Percentiles rank a stretch among this genome's conserved stretches.
phyloP scores from a whole-genome alignment of 53 echinoderm and acorn worm species.

The Apostichopus leukothele region DNA sequence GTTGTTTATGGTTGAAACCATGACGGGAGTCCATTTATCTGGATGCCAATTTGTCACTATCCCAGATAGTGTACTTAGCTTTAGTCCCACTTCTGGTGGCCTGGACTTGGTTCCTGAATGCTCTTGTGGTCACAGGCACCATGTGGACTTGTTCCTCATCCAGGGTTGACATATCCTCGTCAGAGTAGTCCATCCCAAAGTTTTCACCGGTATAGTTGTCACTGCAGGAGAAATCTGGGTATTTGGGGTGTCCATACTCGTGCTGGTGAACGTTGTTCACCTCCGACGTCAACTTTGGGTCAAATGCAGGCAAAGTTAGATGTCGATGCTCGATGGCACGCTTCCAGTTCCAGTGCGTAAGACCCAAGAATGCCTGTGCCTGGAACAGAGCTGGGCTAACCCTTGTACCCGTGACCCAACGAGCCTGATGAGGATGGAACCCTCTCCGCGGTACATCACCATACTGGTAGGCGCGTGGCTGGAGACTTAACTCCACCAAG shows the following conservation, averaged over 20 bases:
- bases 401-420: slow-evolving; percentile 52
- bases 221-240: slow-evolving; percentile 51
- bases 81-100: neutral
- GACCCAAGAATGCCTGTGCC: slow-evolving; percentile 24
- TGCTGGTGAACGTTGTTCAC: slow-evolving; percentile 2
- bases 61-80: neutral
- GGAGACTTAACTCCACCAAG: slow-evolving; percentile 34
- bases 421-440: slow-evolving; percentile 52
- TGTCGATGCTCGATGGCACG: neutral
- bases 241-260: slow-evolving; percentile 41
- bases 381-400: slow-evolving; percentile 48
- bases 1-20: neutral
- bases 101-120: neutral
- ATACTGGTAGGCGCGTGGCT: slow-evolving; percentile 20
- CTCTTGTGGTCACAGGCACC: neutral
- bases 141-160: slow-evolving; percentile 27
- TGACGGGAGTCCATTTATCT: neutral
- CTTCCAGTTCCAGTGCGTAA: slow-evolving; percentile 24
- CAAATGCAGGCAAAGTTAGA: slow-evolving; percentile 30
- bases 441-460: slow-evolving; percentile 49
- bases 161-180: neutral
- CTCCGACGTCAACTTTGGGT: slow-evolving; percentile 24
- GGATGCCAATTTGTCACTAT: slow-evolving; percentile 24
- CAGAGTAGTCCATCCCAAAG: slow-evolving; percentile 45
- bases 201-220: slow-evolving; percentile 35